Evolutionary conservation across 2,888 invertebrate genomes (phyloP), one percentile per base, ranked within the genome.

Genomic region (Allolobophora icterica): DNA sequence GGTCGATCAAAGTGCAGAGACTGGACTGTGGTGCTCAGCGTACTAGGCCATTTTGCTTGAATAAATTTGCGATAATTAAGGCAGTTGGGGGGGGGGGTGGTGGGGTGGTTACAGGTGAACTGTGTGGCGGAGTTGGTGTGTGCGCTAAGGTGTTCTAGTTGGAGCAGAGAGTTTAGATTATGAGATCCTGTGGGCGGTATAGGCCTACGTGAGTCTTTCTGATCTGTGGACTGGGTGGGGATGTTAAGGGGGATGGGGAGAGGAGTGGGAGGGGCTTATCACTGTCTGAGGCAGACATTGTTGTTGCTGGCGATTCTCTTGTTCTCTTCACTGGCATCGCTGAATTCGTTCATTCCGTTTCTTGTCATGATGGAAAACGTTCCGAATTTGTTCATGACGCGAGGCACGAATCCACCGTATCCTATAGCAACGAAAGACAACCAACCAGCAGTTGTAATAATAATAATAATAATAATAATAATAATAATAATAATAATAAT

Each of bases 301-400:
- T 34, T 33, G 87, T 87, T 87, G 87, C 38, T 38, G 34, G 38
- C 87, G 11, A 38, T 38, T 21, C 87, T 33, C 87, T 87, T 87
- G 35, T 87, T 34, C 34, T 87, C 87, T 8, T 87, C 87, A 21
- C 17, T 19, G 1, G 87, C 87, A n/a, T 87, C 87, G 87, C 87
- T 87, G 87, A 87, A 87, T 24, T 87, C 87, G 87, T 87, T 87
- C 87, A 87, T 87, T 34, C 87, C 87, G 35, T 87, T 87, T 1
- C 87, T 15, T 0, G 87, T 87, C 87, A 87, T 87, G 1, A 38
- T 24, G 21, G 87, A 87, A 24, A 87, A 87, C 35, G 87, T 87
- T 34, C 87, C 87, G 87, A 87, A 87, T 38, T 87, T 87, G 38
- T 87, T 34, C 87, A 87, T 87, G 15, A 87, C 35, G 5, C 87